These are phyloP conservation scores for Pseudomyrmex cubaensis DNA, from an alignment of 1,140 invertebrate genomes.

Conservation along the genomic window DNA sequence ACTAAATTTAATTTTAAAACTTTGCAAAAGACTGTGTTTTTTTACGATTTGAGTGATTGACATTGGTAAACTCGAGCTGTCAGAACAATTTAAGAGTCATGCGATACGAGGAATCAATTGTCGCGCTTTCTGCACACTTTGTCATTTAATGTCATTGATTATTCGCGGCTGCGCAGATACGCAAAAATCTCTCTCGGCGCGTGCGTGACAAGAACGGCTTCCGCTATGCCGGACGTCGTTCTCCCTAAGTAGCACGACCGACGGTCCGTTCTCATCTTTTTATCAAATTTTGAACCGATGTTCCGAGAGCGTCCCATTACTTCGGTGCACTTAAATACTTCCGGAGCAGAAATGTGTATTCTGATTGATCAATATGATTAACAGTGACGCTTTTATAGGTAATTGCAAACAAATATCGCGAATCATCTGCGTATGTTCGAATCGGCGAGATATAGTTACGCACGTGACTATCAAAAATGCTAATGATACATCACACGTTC, in stretches of 20 bases:
- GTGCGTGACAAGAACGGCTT: neutral
- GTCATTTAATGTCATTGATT: neutral
- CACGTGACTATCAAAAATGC: no score
- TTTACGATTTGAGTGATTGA: no score
- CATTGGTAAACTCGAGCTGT: no score
- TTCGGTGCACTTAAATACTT: neutral
- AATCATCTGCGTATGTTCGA: slow-evolving; percentile 3
- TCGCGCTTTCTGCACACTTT: neutral
- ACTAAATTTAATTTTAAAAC: no score
- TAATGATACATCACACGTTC: neutral
- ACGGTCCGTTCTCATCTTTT: neutral
- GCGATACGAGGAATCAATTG: neutral
- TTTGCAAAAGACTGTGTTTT: no score
- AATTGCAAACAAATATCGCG: neutral
- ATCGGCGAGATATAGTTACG: neutral
- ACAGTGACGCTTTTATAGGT: slow-evolving; percentile 11
- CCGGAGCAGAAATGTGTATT: neutral
- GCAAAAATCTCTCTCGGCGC: neutral
- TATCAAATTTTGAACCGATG: neutral
- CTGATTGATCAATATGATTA: neutral
- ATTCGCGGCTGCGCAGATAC: slow-evolving; percentile 31
- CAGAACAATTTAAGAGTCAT: neutral
- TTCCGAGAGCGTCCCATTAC: neutral
- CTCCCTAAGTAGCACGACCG: neutral
- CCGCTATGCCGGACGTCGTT: neutral